Evolutionary conservation across 2,113 vertebrate genomes (phyloP), one percentile per base, ranked within the genome.

Genomic region (Indicator indicator): DNA sequence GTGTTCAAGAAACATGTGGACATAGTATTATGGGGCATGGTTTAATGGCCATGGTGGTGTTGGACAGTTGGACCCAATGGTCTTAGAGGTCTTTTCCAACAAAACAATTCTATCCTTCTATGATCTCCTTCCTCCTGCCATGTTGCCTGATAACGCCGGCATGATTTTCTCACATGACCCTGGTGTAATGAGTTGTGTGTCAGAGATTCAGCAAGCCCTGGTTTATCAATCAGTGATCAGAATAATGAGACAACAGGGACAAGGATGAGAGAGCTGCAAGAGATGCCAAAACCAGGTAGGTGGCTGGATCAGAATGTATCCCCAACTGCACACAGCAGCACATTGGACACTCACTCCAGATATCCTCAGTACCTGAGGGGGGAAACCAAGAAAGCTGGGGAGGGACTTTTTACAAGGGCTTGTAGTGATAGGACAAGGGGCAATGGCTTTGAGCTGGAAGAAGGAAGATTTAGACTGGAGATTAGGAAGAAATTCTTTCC

Each of bases 201-300:
- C 24, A 62, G 81, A 65, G 65, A 44, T 87, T 89, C 21, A 36
- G 33, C 76, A 80, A 50, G 11, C 44, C 48, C 36, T 70, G 40
- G 32, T 80, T 88, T 83, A 32, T 90, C 33, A 58, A 56, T 50
- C 15, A 0, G n/a, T 62, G 62, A 23, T 80, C 54, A 19, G 44
- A 28, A 21, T 62, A 40, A 50, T 27, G 27, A 3, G 27, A 65
- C 55, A 73, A 58, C 11, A 17, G 79, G 71, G 72, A 54, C 32
- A 52, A 63, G 48, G 48, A 30, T 20, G 46, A 50, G 75, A 59
- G 52, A 12, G 0, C 59, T 83, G 36, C n/a, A 67, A 58, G 68
- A 50, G 48, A 59, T 0, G 0, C 64, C 1, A 4, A 58, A 6
- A 55, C 13, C 16, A 5, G 36, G 40, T 0, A 1, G 44, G 67